Conservation (phyloP, 2,797 vertebrate species). For the Antrozous pallidus region DNA sequence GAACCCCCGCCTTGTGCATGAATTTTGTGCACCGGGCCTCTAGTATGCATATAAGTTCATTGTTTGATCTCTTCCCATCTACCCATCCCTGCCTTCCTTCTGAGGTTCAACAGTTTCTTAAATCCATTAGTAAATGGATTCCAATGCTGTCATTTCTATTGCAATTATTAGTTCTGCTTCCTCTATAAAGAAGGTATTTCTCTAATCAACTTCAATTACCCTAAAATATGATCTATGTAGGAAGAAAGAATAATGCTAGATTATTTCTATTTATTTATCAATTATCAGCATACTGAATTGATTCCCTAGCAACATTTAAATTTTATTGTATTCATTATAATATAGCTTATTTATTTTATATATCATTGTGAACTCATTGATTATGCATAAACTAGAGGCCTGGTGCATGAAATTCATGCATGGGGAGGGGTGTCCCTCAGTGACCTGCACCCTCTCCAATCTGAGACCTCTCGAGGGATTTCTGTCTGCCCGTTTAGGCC, state of each 20-base stretch:
- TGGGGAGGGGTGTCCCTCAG: too few species aligned
- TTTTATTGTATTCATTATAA: background rate
- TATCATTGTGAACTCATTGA: background rate
- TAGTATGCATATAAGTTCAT: too few species aligned
- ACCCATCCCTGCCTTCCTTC: too few species aligned
- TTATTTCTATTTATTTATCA: constrained; percentile 18
- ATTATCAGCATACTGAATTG: background rate
- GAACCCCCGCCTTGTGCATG: too few species aligned
- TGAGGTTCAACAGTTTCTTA: background rate
- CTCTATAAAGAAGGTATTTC: background rate
- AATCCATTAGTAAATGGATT: background rate
- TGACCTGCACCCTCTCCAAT: too few species aligned
- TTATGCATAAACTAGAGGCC: background rate
- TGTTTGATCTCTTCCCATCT: too few species aligned
- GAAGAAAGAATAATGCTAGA: background rate
- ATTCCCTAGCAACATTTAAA: background rate
- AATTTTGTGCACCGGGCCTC: too few species aligned
- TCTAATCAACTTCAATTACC: background rate
- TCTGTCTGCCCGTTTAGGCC: too few species aligned
- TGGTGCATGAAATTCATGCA: too few species aligned
- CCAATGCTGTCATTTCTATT: background rate
- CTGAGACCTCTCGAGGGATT: too few species aligned
- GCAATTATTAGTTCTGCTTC: background rate
- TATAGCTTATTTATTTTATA: background rate
- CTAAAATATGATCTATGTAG: background rate